A percentile compares a stretch with the other conserved stretches of the same genome.
Conservation (phyloP, 2,797 vertebrate genomes). For the Pseudopleuronectes americanus region DNA sequence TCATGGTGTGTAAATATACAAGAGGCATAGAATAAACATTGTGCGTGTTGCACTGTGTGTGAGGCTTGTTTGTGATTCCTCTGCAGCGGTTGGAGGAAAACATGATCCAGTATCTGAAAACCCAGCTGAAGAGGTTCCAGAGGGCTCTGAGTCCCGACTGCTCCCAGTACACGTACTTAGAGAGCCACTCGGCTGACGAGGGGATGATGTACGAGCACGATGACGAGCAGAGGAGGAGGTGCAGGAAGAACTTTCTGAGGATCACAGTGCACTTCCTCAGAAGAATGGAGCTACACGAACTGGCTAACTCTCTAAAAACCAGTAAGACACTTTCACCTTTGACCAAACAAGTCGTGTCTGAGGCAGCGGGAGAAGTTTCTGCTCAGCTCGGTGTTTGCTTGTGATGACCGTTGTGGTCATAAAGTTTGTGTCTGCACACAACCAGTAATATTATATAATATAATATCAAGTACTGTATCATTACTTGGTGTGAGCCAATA, state of each 20-base stretch:
- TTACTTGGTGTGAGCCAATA: neutral
- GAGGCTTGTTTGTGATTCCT: neutral
- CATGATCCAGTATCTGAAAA: constrained; percentile 12
- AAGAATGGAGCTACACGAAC: constrained; percentile 13
- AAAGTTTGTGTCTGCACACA: too few species aligned
- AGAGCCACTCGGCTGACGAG: neutral
- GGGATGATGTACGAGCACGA: neutral
- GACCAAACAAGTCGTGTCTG: neutral
- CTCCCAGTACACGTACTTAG: neutral
- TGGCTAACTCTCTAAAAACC: constrained; percentile 8
- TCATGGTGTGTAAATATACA: neutral
- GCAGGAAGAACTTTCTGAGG: constrained; percentile 23
- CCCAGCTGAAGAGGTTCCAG: constrained; percentile 18
- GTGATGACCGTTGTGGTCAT: too few species aligned
- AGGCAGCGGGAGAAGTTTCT: too few species aligned
- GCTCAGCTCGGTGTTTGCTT: too few species aligned
- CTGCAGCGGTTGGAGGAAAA: constrained; percentile 22
- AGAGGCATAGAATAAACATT: neutral
- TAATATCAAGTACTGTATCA: neutral
- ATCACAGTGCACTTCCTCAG: constrained; percentile 23
- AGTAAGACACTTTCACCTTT: constrained; percentile 18
- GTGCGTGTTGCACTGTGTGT: neutral
- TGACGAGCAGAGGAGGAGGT: constrained; percentile 5
- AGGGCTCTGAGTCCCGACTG: constrained; percentile 1
- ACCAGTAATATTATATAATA: too few species aligned